A percentile compares a stretch with the other conserved stretches of the same genome.
Conservation (phyloP, 2,113 vertebrate genomes). For the Gallinago undulata region DNA sequence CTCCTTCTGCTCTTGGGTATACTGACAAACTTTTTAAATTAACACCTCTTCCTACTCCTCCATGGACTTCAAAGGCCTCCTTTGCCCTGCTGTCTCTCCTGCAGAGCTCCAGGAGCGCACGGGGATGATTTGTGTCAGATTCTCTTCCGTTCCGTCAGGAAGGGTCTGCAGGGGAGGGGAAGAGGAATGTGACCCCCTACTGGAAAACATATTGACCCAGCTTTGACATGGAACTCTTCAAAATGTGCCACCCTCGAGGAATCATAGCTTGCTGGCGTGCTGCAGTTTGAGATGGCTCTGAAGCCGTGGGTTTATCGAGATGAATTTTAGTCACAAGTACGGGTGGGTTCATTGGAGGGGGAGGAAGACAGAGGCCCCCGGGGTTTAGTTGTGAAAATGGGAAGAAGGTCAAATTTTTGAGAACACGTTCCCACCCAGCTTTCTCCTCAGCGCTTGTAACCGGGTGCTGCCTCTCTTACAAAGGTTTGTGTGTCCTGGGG, state of each 20-base stretch:
- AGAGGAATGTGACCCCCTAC: neutral
- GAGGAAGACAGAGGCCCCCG: neutral
- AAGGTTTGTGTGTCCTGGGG: neutral
- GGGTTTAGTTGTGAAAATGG: neutral
- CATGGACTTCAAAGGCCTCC: slow-evolving; percentile 32
- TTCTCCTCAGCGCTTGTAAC: neutral
- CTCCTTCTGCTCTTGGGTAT: slow-evolving; percentile 25
- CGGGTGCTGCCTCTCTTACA: neutral
- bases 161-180: neutral
- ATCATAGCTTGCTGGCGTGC: neutral
- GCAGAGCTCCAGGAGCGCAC: neutral
- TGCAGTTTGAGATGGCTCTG: neutral
- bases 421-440: neutral
- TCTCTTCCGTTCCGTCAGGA: neutral
- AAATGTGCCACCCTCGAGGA: neutral
- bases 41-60: slow-evolving; percentile 19
- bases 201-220: neutral
- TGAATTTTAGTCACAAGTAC: neutral
- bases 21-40: slow-evolving; percentile 32
- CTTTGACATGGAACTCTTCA: neutral
- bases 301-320: neutral
- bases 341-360: neutral
- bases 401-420: neutral
- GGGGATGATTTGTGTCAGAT: neutral
- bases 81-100: slow-evolving; percentile 6